These are phyloP conservation scores for Microchrysa polita DNA, from an alignment of 2,888 invertebrate species.

Conservation along the genomic window DNA sequence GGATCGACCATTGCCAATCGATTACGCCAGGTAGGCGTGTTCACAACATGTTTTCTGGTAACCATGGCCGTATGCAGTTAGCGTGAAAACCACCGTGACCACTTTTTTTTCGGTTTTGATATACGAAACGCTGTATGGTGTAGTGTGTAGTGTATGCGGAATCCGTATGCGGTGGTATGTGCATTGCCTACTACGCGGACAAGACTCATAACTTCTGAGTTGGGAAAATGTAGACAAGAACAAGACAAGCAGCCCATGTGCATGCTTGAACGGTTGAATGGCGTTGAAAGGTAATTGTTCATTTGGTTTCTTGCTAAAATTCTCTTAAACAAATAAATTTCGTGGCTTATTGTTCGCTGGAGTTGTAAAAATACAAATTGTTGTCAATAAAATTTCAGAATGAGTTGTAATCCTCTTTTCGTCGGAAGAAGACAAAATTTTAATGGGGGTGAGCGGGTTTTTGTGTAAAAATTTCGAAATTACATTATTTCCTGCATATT, in stretches of 20 bases:
- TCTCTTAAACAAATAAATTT: slow-evolving; percentile 34
- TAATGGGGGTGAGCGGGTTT: too few relatives aligned
- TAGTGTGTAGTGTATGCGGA: too few relatives aligned
- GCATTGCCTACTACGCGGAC: not conserved
- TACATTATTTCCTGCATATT: too few relatives aligned
- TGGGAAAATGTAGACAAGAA: not conserved
- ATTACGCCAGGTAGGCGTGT: slow-evolving; percentile 26
- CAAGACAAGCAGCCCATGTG: not conserved
- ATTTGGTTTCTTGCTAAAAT: slow-evolving; percentile 38
- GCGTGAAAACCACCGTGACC: slow-evolving; percentile 38
- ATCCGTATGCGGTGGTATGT: too few relatives aligned
- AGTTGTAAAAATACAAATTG: not conserved
- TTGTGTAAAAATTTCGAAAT: too few relatives aligned
- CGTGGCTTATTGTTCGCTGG: not conserved
- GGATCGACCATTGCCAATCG: slow-evolving; percentile 39
- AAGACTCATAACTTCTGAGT: too few relatives aligned
- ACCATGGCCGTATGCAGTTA: slow-evolving; percentile 30
- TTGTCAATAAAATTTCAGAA: slow-evolving; percentile 6
- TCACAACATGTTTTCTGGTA: slow-evolving; percentile 29
- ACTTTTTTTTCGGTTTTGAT: slow-evolving; percentile 14
- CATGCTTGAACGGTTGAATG: not conserved
- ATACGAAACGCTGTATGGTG: too few relatives aligned
- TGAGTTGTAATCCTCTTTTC: not conserved
- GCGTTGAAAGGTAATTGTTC: slow-evolving; percentile 14
- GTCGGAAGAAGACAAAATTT: too few relatives aligned